phyloP scores from a whole-genome alignment of 2,113 vertebrate species.

The Spermophilus dauricus region DNA sequence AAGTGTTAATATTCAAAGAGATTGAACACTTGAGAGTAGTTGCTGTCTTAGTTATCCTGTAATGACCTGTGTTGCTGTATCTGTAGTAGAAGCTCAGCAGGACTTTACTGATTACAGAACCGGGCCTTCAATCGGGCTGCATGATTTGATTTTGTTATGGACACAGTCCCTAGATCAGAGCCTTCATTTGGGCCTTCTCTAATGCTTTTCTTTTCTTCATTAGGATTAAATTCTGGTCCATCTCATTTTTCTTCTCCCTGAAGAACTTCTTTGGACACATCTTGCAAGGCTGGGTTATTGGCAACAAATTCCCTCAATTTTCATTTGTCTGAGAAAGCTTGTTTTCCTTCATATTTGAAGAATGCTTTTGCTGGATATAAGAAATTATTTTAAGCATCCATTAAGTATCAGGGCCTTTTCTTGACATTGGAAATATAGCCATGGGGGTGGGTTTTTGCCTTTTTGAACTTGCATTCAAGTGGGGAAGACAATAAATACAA shows the following conservation, averaged over 20 bases:
- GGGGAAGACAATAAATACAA: neutral
- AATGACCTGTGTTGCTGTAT: rapidly evolving
- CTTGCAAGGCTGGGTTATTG: neutral
- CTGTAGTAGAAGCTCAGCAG: neutral
- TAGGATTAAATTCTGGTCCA: neutral
- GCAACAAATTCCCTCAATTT: neutral
- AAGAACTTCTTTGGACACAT: neutral
- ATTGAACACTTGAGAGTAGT: neutral
- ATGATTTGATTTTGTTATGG: neutral
- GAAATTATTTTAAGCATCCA: neutral
- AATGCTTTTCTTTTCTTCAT: neutral
- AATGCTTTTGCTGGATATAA: neutral
- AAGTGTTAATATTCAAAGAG: neutral
- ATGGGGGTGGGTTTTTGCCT: neutral
- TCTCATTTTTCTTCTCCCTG: neutral
- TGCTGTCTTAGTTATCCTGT: too few species aligned
- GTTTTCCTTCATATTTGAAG: neutral
- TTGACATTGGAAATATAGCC: neutral
- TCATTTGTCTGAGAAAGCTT: neutral
- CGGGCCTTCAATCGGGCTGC: rapidly evolving
- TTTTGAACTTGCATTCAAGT: neutral
- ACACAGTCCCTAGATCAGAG: neutral
- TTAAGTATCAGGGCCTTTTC: neutral
- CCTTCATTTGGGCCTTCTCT: neutral
- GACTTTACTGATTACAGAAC: neutral